Percentiles rank a stretch among this genome's conserved stretches.
phyloP scores from a whole-genome alignment of 1,140 invertebrate genomes.

The Notospermus geniculatus region DNA sequence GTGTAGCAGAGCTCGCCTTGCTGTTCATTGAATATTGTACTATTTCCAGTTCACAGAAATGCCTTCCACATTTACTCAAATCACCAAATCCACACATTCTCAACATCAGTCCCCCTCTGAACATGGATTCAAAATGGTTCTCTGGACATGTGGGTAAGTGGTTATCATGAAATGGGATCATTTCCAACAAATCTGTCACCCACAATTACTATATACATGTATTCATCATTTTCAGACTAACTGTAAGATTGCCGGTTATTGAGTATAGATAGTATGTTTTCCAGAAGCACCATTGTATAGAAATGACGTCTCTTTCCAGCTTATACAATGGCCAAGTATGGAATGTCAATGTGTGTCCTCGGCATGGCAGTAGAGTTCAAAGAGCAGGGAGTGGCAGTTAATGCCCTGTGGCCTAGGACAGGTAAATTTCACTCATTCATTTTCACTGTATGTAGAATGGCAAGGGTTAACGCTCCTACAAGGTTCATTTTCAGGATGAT shows the following conservation, averaged over 20 bases:
- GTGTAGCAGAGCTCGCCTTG: too few relatives aligned
- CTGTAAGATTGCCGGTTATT: too few relatives aligned
- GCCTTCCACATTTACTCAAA: constrained; percentile 85
- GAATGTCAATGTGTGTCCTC: constrained; percentile 98
- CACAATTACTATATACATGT: too few relatives aligned
- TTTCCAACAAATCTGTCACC: too few relatives aligned
- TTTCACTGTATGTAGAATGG: too few relatives aligned
- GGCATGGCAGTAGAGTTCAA: constrained; percentile 94
- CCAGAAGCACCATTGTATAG: too few relatives aligned
- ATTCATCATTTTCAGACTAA: too few relatives aligned
- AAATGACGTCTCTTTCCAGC: constrained; percentile 62
- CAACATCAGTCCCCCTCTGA: constrained; percentile 92
- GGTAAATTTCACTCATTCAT: constrained; percentile 64
- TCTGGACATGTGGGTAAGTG: constrained; percentile 71
- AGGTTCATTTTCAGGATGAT: too few relatives aligned
- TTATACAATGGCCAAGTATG: constrained; percentile 98
- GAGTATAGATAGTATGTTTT: too few relatives aligned
- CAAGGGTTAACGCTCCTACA: too few relatives aligned
- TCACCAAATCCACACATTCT: constrained; percentile 88
- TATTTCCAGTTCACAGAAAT: constrained; percentile 79
- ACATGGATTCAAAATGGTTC: constrained; percentile 89
- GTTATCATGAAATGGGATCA: too few relatives aligned
- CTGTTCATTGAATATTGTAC: background rate
- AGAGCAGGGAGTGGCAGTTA: constrained; percentile 82
- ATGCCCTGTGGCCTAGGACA: constrained; percentile 95